Base-by-base conservation (phyloP, 2,888 invertebrate species). In the Brenthis ino region DNA sequence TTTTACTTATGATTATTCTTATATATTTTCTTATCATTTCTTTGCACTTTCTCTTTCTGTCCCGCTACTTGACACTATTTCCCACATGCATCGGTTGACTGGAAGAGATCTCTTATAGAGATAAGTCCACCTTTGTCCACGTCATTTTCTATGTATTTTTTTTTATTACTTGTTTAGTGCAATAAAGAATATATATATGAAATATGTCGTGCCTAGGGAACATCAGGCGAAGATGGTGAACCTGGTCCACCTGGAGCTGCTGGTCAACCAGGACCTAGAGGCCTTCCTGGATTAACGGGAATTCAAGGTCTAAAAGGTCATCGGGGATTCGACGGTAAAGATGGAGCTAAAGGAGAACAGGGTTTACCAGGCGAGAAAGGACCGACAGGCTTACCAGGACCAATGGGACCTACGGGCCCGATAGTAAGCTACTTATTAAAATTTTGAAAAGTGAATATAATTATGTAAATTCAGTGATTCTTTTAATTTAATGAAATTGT, bases 271-370 rank as follows among this genome's bases (percentile, higher is more conserved):
- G 97, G 97, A 0, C 93, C 96, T 0, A 93, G 97, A 75, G 98
- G 98, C 0, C 84, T 95, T 11, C 93, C 94, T 0, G 94, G 97
- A 53, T 92, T 96, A 85, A 96, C 97, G 0, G 97, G 97, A 0
- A 88, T 97, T 6, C 96, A 97, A 3, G 98, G 98, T 3, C 84
- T 95, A 0, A 97, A 97, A 86, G 97, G 97, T 0, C 97, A 97
- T 83, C 93, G 96, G 63, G 97, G 97, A 2, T 96, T 95, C 77
- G 95, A 93, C 58, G 97, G 97, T 24, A 87, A 95, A 68, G 96
- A 97, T 80, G 97, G 97, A 0, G 89, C 94, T 4, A 97, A 97
- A 85, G 97, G 97, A 5, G 97, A 97, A 76, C 95, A 95, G 82
- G 97, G 97, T 0, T 81, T 91, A 2, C 67, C 91, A 4, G 97